Evolutionary conservation across 2,888 invertebrate species (phyloP), one percentile per base, ranked within the genome.

Genomic region (Hipparchia semele): DNA sequence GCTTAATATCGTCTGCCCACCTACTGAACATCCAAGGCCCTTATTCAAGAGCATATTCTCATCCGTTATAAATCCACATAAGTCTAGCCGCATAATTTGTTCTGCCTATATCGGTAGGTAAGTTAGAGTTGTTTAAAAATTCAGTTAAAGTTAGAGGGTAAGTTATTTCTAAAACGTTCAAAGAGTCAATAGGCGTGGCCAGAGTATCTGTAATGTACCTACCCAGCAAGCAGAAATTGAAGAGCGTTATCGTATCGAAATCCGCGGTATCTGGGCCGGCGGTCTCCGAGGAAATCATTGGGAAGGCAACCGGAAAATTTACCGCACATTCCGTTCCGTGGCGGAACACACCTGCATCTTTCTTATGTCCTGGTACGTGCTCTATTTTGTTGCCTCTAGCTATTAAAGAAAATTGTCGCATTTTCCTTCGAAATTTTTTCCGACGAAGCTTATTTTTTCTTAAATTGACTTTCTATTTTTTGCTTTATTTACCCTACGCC

Each of bases 281-380:
- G 91, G 95, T 96, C 96, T 96, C 96, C 88, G 94, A 96, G 96
- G 96, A 96, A 96, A 96, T 96, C 96, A 96, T 96, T 95, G 95
- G 95, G 95, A 96, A 96, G 95, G 95, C 96, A 95, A 95, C 95
- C 95, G 94, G 94, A 94, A 94, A 95, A 95, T 95, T 94, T 94
- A 94, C 94, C 94, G 94, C 94, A 90, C 90, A 90, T 90, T 91
- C 91, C 88, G 85, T 84, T 87, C 90, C 87, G 88, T 88, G 87
- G 87, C 88, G 90, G 85, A 87, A 90, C 88, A 86, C 90, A 91
- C 92, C 93, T 92, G 92, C 88, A 87, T 86, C 84, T 87, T 88
- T 88, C 86, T 87, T 88, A 87, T 88, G 87, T 87, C 85, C 80
- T 80, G 68, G 68, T 72, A 73, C 74, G 71, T 67, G 74, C 66